Percentiles rank a stretch among this genome's conserved stretches.
Conservation (phyloP, 2,888 invertebrate species). For the Andrena marginata region DNA sequence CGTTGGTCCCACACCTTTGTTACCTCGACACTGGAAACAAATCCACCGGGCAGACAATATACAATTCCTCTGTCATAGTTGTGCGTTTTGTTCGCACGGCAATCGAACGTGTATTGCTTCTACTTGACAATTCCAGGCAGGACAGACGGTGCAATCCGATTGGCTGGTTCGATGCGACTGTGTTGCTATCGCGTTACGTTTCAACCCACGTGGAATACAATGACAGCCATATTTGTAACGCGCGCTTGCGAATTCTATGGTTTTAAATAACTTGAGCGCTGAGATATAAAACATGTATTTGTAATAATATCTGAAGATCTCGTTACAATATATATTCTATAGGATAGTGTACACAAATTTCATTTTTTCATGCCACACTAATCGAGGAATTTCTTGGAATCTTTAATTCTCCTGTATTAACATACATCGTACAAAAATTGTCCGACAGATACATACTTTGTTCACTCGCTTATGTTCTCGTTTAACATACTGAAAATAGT, state of each 20-base stretch:
- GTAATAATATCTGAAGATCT: no score
- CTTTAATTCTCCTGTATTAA: constrained; percentile 5
- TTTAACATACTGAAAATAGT: constrained; percentile 32
- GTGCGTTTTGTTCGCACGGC: background rate
- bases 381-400: constrained; percentile 4
- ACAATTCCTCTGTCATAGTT: constrained; percentile 16
- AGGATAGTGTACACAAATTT: no score
- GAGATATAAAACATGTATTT: no score
- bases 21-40: background rate
- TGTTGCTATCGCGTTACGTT: constrained; percentile 8
- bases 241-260: background rate
- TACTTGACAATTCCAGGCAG: constrained; percentile 51
- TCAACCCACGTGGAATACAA: constrained; percentile 53
- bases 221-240: background rate
- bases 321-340: no score
- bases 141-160: constrained; percentile 73
- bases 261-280: no score
- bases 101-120: constrained; percentile 43
- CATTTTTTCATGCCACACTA: constrained; percentile 25
- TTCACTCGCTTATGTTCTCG: constrained; percentile 17
- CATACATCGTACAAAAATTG: constrained; percentile 10
- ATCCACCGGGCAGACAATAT: background rate
- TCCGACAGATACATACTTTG: background rate
- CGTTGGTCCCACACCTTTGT: background rate
- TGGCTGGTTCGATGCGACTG: constrained; percentile 54